Base-by-base conservation (phyloP, 2,888 invertebrate species). In the Plebejus anna region DNA sequence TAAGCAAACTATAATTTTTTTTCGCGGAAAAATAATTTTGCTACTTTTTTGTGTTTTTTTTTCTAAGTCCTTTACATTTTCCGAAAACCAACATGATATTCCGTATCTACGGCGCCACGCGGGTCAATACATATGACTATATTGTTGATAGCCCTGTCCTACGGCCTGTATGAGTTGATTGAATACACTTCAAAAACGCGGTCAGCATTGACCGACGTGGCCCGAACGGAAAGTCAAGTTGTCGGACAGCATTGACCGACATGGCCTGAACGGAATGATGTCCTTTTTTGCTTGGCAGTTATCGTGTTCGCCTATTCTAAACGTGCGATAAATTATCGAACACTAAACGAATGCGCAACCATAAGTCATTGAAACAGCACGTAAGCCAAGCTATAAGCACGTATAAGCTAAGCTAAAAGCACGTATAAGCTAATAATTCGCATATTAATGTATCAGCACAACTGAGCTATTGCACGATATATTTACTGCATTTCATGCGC, bases 401-500 rank as follows among this genome's bases (percentile, higher is more conserved):
- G 66, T 32, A 32, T 66, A 66, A 66, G 66, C 66, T 66, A 66
- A 66, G 66, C 66, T 66, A 66, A 13, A 61, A 32, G 32, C 66
- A 66, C 66, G 66, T 32, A 32, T 66, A 66, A 66, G 66, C 66
- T 66, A 36, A 66, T 66, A 66, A 66, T 66, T 66, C 66, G 66
- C 32, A 66, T 66, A 75, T 75, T 75, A 75, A 57, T 57, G 42
- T 66, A 42, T 75, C 61, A 61, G 59, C 75, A 75, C 22, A 75
- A 75, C 66, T 42, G 28, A 38, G 47, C 75, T 28, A 42, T 47
- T 22, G 47, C 61, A 75, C 47, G 75, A 75, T 61, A 84, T 87
- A 86, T 87, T 87, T 87, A 87, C 84, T 83, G 81, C 80, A 79
- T 78, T 80, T 80, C 81, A 80, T 79, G 84, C 82, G 81, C 79